Conservation (phyloP, 1,140 invertebrate genomes). For the Lanistes nyassanus region DNA sequence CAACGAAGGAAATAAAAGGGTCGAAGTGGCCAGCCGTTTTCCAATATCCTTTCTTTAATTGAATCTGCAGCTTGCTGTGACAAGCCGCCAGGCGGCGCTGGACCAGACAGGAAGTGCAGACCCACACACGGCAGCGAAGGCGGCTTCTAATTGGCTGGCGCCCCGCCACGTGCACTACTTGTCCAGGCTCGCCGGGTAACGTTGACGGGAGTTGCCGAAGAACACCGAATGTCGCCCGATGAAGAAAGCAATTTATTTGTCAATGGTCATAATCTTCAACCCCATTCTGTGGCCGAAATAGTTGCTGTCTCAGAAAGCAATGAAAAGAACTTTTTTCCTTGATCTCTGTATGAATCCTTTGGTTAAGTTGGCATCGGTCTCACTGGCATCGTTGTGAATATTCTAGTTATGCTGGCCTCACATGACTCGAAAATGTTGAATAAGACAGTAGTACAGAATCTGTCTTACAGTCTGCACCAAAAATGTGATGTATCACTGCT, state of each 20-base stretch:
- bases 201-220: too few species aligned
- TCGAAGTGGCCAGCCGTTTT: constrained; percentile 15
- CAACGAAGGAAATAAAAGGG: constrained; percentile 18
- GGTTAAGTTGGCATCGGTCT: too few species aligned
- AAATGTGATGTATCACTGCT: too few species aligned
- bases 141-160: constrained; percentile 26
- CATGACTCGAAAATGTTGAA: too few species aligned
- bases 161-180: constrained; percentile 16
- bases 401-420: too few species aligned
- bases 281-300: too few species aligned
- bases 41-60: constrained; percentile 31
- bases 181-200: background rate
- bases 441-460: too few species aligned
- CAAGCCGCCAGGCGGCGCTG: constrained; percentile 22
- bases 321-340: too few species aligned
- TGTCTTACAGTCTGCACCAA: too few species aligned
- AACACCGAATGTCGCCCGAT: constrained; percentile 8
- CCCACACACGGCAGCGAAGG: constrained; percentile 24
- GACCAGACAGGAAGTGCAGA: constrained; percentile 28
- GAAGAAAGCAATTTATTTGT: constrained; percentile 23
- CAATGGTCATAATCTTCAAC: constrained; percentile 3
- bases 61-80: constrained; percentile 27
- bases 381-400: too few species aligned
- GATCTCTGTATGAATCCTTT: too few species aligned
- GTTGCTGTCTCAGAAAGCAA: too few species aligned